A percentile compares a stretch with the other conserved stretches of the same genome.
phyloP scores from a whole-genome alignment of 2,797 vertebrate genomes.

The Gastrophryne carolinensis region DNA sequence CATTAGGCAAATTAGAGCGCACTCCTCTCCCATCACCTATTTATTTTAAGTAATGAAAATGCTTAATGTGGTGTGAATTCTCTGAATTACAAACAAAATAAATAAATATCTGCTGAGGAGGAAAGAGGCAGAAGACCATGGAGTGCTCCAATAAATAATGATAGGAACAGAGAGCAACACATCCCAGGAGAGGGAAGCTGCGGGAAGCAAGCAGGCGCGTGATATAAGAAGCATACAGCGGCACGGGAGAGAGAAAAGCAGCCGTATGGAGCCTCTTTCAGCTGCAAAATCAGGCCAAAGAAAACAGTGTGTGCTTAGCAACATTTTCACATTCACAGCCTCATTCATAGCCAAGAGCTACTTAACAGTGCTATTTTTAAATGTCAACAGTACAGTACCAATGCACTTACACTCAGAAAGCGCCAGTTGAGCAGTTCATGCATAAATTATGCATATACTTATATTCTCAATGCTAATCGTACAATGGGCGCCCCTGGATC shows the following conservation, averaged over 20 bases:
- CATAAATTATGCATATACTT: conserved; percentile 42
- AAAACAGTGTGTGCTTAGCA: conserved; percentile 11
- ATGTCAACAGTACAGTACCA: conserved; percentile 18
- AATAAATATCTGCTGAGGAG: conserved; percentile 58
- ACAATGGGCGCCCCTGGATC: not conserved
- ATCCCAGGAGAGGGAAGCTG: conserved; percentile 34
- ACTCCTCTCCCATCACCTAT: conserved; percentile 75
- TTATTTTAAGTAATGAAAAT: conserved; percentile 83
- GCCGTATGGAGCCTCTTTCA: conserved; percentile 1
- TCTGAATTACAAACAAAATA: conserved; percentile 64
- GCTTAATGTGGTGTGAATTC: conserved; percentile 81
- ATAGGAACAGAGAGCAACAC: conserved; percentile 26
- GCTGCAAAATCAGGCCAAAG: conserved; percentile 30
- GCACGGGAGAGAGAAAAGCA: not conserved
- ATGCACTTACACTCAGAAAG: conserved; percentile 17
- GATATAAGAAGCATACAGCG: conserved; percentile 8
- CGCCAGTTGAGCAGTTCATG: conserved; percentile 6
- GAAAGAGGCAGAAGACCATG: conserved; percentile 31
- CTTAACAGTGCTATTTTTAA: conserved; percentile 43
- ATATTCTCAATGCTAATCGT: conserved; percentile 38
- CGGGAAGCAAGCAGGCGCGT: conserved; percentile 1
- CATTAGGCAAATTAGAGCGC: conserved; percentile 77
- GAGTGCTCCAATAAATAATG: conserved; percentile 48
- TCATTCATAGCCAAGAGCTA: conserved; percentile 31
- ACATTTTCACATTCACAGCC: conserved; percentile 25